Percentiles rank a stretch among this genome's conserved stretches.
Evolutionary conservation across 2,888 invertebrate genomes (phyloP).

Genomic region (Meiosimyza platycephala): DNA sequence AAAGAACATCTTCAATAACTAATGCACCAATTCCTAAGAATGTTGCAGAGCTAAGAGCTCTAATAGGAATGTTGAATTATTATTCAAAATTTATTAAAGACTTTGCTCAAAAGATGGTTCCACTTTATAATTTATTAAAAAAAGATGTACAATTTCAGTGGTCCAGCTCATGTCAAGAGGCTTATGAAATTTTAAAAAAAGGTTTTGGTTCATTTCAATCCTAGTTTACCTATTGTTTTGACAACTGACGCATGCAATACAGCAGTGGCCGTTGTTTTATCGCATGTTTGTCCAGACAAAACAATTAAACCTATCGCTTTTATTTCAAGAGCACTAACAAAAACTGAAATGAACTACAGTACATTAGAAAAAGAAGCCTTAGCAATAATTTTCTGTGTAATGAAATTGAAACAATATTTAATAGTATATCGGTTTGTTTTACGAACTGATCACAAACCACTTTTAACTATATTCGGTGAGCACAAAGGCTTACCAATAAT

Average conservation of each 20-base stretch:
- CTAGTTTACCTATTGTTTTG: slow-evolving; percentile 41
- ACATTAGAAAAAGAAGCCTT: slow-evolving; percentile 41
- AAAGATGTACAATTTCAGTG: slow-evolving; percentile 48
- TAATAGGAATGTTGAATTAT: too few species aligned
- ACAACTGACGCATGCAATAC: slow-evolving; percentile 47
- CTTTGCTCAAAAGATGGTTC: slow-evolving; percentile 36
- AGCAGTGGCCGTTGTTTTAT: slow-evolving; percentile 42
- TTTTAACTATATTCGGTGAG: slow-evolving; percentile 44
- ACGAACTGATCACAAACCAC: slow-evolving; percentile 44
- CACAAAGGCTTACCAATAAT: slow-evolving; percentile 25
- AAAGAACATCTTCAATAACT: slow-evolving; percentile 50
- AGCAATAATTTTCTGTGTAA: slow-evolving; percentile 38
- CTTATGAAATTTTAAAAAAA: slow-evolving; percentile 52
- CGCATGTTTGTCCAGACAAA: slow-evolving; percentile 36
- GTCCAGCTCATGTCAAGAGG: slow-evolving; percentile 45
- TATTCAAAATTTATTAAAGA: slow-evolving; percentile 41
- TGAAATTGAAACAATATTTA: slow-evolving; percentile 42
- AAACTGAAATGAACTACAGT: slow-evolving; percentile 42
- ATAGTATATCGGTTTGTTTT: slow-evolving; percentile 39
- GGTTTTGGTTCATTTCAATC: slow-evolving; percentile 44
- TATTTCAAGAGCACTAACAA: slow-evolving; percentile 41
- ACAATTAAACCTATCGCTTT: slow-evolving; percentile 41
- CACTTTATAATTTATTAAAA: slow-evolving; percentile 43
- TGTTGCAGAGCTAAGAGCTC: too few species aligned
- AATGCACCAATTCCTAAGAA: slow-evolving; percentile 44